These are phyloP conservation scores for Amphibalanus amphitrite DNA, from an alignment of 1,140 invertebrate species.

Conservation along the genomic window DNA sequence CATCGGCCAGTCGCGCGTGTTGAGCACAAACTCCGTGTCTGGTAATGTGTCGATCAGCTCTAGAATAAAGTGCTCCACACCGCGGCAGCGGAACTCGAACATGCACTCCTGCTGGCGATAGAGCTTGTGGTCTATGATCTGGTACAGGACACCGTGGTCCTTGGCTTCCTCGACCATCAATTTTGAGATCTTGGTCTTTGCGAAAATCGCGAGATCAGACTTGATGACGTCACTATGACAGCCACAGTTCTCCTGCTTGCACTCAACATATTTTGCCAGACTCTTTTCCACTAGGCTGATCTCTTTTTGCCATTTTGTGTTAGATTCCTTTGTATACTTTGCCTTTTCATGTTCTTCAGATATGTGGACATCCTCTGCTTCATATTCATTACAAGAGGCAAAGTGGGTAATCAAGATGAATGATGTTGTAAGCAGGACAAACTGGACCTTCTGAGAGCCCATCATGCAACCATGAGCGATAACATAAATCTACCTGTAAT, in stretches of 20 bases:
- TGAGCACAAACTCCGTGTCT: conserved; percentile 73
- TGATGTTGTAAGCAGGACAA: no score
- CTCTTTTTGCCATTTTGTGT: no score
- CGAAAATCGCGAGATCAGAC: conserved; percentile 48
- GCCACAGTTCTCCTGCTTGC: conserved; percentile 18
- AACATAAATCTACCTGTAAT: no score
- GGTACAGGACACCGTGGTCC: conserved; percentile 57
- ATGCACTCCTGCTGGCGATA: conserved; percentile 70
- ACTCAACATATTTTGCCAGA: neutral
- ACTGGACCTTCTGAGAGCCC: no score
- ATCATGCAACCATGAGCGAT: no score
- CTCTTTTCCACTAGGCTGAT: no score
- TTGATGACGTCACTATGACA: conserved; percentile 45
- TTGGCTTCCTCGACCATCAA: conserved; percentile 40
- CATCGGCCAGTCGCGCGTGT: conserved; percentile 86
- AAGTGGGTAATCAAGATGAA: neutral
- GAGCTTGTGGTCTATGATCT: conserved; percentile 59
- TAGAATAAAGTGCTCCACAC: conserved; percentile 70
- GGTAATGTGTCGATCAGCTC: conserved; percentile 45
- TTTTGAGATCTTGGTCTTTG: conserved; percentile 42
- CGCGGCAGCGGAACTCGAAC: conserved; percentile 77
- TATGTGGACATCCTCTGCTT: no score
- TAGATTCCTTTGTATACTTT: no score
- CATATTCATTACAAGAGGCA: no score
- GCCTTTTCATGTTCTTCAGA: no score